These are phyloP conservation scores for Sebastes taczanowskii DNA, from an alignment of 2,797 vertebrate genomes.

Conservation along the genomic window DNA sequence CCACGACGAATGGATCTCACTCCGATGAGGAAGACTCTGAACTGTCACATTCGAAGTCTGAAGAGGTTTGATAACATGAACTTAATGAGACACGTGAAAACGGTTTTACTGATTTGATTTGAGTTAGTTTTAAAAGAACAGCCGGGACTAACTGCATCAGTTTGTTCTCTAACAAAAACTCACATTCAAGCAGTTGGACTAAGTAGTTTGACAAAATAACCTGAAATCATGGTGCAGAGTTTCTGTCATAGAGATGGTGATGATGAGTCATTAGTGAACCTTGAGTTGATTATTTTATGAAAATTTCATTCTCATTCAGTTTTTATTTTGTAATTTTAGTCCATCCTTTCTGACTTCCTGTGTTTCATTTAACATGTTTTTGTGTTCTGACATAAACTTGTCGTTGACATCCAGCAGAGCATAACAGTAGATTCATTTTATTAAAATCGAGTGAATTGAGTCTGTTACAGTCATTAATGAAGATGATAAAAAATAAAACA, in stretches of 20 bases:
- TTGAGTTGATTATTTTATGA: neutral
- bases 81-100: neutral
- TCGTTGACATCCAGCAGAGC: neutral
- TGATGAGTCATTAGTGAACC: neutral
- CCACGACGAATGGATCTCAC: neutral
- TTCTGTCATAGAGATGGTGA: neutral
- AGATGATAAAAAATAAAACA: neutral
- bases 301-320: neutral
- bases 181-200: neutral
- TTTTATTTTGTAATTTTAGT: neutral
- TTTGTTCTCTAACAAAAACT: neutral
- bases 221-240: neutral
- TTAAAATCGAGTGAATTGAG: no score
- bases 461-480: neutral
- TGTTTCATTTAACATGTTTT: neutral
- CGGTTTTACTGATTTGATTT: neutral
- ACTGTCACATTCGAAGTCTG: neutral
- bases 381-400: neutral
- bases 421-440: neutral
- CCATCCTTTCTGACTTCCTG: neutral
- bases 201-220: neutral
- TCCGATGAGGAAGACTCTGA: neutral
- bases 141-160: neutral
- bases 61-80: neutral
- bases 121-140: neutral